phyloP scores from a whole-genome alignment of 2,888 invertebrate species.

The Luperina testacea region DNA sequence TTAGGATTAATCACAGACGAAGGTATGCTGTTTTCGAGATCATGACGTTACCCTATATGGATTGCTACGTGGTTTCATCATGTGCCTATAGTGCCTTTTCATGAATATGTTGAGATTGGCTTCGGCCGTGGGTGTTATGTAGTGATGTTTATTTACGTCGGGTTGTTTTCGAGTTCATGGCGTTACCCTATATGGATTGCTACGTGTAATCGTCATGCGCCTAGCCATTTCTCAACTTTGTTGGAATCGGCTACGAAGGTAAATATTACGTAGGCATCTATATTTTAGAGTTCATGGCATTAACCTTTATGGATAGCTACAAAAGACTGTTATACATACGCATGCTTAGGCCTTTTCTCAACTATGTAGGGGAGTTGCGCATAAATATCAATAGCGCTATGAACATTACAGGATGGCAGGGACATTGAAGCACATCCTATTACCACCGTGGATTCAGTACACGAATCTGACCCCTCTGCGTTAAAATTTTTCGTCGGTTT shows the following conservation, averaged over 20 bases:
- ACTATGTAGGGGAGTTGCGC: neutral
- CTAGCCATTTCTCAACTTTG: neutral
- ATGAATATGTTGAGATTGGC: neutral
- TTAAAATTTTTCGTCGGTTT: neutral
- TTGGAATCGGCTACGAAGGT: neutral
- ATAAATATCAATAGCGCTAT: neutral
- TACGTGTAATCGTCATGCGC: neutral
- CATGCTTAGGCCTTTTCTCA: neutral
- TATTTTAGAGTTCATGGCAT: neutral
- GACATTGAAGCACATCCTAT: neutral
- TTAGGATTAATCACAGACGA: slow-evolving; percentile 3
- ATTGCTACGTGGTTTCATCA: neutral
- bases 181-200: neutral
- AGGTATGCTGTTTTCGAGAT: slow-evolving; percentile 3
- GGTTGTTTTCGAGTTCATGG: neutral
- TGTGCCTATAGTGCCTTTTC: neutral
- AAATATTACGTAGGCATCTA: neutral
- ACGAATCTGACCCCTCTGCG: neutral
- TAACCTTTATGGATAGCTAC: neutral
- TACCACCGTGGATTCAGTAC: neutral
- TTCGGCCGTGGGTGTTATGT: slow-evolving; percentile 34
- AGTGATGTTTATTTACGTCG: slow-evolving; percentile 12
- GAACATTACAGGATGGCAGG: neutral
- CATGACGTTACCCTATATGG: neutral
- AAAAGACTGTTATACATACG: neutral